Conservation (phyloP, 2,888 invertebrate species). For the Dysmachus trigonus region DNA sequence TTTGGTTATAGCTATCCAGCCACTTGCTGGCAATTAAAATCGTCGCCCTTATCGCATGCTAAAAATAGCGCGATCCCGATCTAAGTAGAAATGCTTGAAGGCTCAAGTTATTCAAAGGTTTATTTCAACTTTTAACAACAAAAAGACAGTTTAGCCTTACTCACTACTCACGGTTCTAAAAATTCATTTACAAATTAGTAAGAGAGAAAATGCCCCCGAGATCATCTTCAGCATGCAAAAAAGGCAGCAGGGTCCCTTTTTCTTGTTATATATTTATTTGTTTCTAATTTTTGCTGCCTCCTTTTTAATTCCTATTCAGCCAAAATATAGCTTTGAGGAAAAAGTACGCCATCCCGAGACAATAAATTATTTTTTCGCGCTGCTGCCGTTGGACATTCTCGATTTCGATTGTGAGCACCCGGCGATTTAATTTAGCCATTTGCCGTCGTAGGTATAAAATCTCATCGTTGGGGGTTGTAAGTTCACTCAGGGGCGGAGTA, state of each 20-base stretch:
- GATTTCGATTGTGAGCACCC: conserved; percentile 86
- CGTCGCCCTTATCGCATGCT: background rate
- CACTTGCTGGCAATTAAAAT: background rate
- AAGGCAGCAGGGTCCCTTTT: background rate
- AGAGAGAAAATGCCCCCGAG: conserved; percentile 18
- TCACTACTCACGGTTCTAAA: conserved; percentile 17
- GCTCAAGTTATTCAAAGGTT: background rate
- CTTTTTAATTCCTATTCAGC: conserved; percentile 71
- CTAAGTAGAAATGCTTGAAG: background rate
- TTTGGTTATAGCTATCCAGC: background rate
- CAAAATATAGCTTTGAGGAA: conserved; percentile 86
- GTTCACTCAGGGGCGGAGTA: conserved; percentile 75
- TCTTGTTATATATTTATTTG: too few relatives aligned
- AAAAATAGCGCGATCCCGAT: background rate
- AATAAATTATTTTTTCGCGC: conserved; percentile 86
- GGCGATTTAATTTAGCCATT: conserved; percentile 85
- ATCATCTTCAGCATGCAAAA: background rate
- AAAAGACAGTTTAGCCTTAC: conserved; percentile 20
- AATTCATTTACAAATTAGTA: conserved; percentile 16
- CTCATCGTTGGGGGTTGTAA: conserved; percentile 79
- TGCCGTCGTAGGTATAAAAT: conserved; percentile 84
- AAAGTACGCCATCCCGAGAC: conserved; percentile 85
- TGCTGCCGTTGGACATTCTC: conserved; percentile 85
- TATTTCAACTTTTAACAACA: conserved; percentile 40
- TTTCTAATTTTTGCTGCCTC: background rate